Evolutionary conservation across 2,113 vertebrate genomes (phyloP).

Genomic region (Litocranius walleri): DNA sequence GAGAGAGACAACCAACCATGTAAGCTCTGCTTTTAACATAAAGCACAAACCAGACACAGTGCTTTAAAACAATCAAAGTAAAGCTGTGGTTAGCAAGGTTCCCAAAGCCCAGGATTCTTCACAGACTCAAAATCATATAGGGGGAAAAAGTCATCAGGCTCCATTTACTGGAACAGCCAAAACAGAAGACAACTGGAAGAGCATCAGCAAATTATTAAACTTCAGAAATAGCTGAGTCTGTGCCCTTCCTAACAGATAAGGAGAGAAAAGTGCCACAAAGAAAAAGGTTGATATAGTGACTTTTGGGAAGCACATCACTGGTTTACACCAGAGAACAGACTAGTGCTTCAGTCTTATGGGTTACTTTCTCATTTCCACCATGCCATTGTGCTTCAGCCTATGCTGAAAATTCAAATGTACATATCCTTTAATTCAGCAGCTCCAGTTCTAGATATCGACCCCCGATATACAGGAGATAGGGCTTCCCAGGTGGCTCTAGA

Average conservation of each 20-base stretch:
- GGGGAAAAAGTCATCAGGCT: background rate
- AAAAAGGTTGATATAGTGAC: background rate
- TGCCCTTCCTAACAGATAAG: background rate
- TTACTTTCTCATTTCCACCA: background rate
- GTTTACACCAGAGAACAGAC: background rate
- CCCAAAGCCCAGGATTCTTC: conserved; percentile 1
- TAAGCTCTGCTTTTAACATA: background rate
- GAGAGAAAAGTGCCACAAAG: background rate
- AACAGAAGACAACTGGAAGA: background rate
- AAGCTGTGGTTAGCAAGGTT: background rate
- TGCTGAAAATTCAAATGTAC: background rate
- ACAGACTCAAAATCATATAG: background rate
- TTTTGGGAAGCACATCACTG: background rate
- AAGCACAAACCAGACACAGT: conserved; percentile 39
- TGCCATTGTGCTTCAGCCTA: background rate
- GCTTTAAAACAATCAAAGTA: background rate
- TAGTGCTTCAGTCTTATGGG: background rate
- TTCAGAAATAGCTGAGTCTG: conserved; percentile 19
- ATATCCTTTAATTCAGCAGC: background rate
- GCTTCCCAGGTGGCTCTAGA: background rate
- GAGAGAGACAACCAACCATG: background rate
- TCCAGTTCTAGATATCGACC: background rate
- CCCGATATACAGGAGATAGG: background rate
- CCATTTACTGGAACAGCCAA: conserved; percentile 34
- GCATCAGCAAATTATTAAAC: conserved; percentile 38